Percentiles rank a stretch among this genome's conserved stretches.
Conservation (phyloP, 2,888 invertebrate species). For the Halictus quadricinctus region DNA sequence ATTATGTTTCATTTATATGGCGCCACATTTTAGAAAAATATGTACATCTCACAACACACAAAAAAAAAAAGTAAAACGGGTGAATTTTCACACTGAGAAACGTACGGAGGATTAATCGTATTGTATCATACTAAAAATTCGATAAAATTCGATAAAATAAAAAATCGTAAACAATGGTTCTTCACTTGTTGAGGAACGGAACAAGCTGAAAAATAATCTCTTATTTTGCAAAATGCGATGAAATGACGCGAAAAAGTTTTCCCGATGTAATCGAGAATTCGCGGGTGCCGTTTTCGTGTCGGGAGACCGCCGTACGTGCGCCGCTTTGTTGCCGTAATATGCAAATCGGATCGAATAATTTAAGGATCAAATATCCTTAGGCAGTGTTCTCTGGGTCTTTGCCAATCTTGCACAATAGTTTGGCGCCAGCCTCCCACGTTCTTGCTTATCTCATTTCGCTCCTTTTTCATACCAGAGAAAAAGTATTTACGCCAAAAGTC, state of each 20-base stretch:
- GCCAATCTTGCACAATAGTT: slow-evolving; percentile 56
- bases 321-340: slow-evolving; percentile 10
- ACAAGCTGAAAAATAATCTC: too few species aligned
- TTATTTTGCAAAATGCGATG: neutral
- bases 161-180: too few species aligned
- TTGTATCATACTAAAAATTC: too few species aligned
- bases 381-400: slow-evolving; percentile 50
- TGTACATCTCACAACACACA: too few species aligned
- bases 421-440: slow-evolving; percentile 65
- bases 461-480: slow-evolving; percentile 67
- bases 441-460: slow-evolving; percentile 79
- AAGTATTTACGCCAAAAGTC: slow-evolving; percentile 30
- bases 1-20: too few species aligned
- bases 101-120: too few species aligned
- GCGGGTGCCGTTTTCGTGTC: neutral
- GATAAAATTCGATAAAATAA: too few species aligned
- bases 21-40: too few species aligned
- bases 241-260: neutral
- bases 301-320: neutral
- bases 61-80: too few species aligned
- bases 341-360: slow-evolving; percentile 33
- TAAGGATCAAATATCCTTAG: slow-evolving; percentile 57
- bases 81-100: too few species aligned
- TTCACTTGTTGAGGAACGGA: too few species aligned
- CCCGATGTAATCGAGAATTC: neutral